These are phyloP conservation scores for Glaucopsyche alexis DNA, from an alignment of 2,888 invertebrate genomes.

Conservation along the genomic window DNA sequence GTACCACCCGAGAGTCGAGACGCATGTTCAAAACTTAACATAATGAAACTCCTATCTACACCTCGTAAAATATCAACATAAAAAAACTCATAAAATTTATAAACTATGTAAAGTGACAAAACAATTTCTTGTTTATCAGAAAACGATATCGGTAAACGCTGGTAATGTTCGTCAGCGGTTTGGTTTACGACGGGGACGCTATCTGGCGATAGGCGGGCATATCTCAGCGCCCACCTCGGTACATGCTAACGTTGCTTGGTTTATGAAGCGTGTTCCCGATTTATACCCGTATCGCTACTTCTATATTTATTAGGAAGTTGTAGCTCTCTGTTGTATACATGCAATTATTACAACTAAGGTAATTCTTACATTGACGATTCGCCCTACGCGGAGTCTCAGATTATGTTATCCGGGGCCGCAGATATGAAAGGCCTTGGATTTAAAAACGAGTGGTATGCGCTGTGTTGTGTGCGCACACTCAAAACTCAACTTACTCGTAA, in stretches of 20 bases:
- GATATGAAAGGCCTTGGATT: too few relatives aligned
- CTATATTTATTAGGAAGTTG: slow-evolving; percentile 27
- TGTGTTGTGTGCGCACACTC: too few relatives aligned
- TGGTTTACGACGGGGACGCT: slow-evolving; percentile 58
- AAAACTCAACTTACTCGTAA: too few relatives aligned
- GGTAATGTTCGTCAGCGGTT: slow-evolving; percentile 31
- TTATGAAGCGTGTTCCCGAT: slow-evolving; percentile 30
- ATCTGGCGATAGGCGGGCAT: slow-evolving; percentile 45
- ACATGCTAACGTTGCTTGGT: slow-evolving; percentile 22
- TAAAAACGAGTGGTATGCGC: too few relatives aligned
- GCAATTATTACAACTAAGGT: background rate
- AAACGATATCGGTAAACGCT: slow-evolving; percentile 25
- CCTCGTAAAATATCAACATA: slow-evolving; percentile 11
- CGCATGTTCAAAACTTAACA: background rate
- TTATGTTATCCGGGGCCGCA: background rate
- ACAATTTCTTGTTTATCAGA: slow-evolving; percentile 19
- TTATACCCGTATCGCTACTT: slow-evolving; percentile 31
- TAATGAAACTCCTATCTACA: background rate
- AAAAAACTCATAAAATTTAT: slow-evolving; percentile 13
- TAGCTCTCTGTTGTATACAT: background rate
- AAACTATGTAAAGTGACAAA: slow-evolving; percentile 22
- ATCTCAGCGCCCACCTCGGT: slow-evolving; percentile 35
- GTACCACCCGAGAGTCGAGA: slow-evolving; percentile 1
- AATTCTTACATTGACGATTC: too few relatives aligned
- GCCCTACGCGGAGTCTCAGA: background rate